Evolutionary conservation across 1,140 invertebrate genomes (phyloP), one percentile per base, ranked within the genome.

Genomic region (Cherax destructor): DNA sequence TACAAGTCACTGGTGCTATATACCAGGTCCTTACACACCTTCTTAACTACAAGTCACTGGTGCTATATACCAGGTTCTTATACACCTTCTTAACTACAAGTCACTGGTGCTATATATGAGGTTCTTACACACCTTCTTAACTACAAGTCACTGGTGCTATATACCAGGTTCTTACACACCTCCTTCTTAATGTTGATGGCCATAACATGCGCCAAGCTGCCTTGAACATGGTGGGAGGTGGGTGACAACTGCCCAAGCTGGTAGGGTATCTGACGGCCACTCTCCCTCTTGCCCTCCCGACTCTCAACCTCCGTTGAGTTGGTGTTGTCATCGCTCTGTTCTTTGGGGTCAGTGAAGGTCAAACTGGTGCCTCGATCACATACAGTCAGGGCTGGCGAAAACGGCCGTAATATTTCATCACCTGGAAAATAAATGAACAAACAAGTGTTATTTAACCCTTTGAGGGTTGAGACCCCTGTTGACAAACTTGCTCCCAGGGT

Each of bases 161-260:
- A 41, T 41, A 41, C 30, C 30, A 41, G 30, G 30, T 41, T 41
- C 30, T 41, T 11, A 74, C 69, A 24, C 0, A 74, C 69, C 69
- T 74, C 69, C 69, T 74, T 74, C 69, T 74, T 74, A n/a, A 74
- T 74, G 69, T 74, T 74, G 9, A 74, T 30, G 24, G 69, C 69
- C 69, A 74, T 74, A 3, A 74, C 24, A 3, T 74, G 69, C 11
- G 69, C 69, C 24, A 74, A 30, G 69, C 69, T 74, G 3, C 69
- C 69, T 3, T 30, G n/a, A 11, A 6, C 7, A 30, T 9, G 69
- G n/a, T 74, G 24, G 21, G 69, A 24, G n/a, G 69, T 30, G 7
- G 69, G 69, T 9, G 69, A 74, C 9, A 21, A 24, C 7, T 5
- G 16, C 0, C 24, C 24, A 24, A 30, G 6, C 21, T 74, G 69